Evolutionary conservation across 2,113 vertebrate genomes (phyloP), one percentile per base, ranked within the genome.

Genomic region (Aphyosemion australe): DNA sequence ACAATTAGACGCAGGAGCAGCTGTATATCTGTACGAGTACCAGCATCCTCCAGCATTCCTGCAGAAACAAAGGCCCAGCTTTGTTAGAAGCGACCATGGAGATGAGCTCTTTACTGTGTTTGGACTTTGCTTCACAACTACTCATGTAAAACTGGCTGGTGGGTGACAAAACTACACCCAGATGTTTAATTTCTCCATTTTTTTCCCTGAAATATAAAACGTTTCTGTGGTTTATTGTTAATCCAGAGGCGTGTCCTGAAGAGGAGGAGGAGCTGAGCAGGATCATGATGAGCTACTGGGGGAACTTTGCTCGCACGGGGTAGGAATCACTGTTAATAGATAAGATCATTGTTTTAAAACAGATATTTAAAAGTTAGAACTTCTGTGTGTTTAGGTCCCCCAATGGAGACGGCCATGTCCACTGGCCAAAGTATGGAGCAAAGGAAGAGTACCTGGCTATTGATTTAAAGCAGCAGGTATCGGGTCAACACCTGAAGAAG

Each of bases 21-120:
- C 93, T 13, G 91, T 97, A 7, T 97, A 94, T 78, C 78, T 96
- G 56, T 99, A 97, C 7, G 93, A 98, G 81, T 97, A 94, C 84
- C 92, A 93, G 12, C 89, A 95, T 71, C 42, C 87, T 13, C 89
- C 89, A 1, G 73, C 61, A 13, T 48, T 85, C 2, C 6, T 75
- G 0, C 9, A 84, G 31, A 53, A 75, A 4, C 59, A 18, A 1
- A 86, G 91, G 8, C 94, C 95, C 0, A 91, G 85, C 31, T 97
- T 93, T 80, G 94, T 96, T 8, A 87, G 90, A 58, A 76, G 90
- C 2, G 96, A 99, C 70, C 96, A 98, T 5, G 42, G 13, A 8
- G 93, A 94, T 56, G 96, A 98, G 47, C 4, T 98, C 1, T 32
- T 83, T 34, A 89, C 93, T 60, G 91, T 96, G 49, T 91, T 95